phyloP scores from a whole-genome alignment of 1,140 invertebrate species.

The Drosophila santomea region DNA sequence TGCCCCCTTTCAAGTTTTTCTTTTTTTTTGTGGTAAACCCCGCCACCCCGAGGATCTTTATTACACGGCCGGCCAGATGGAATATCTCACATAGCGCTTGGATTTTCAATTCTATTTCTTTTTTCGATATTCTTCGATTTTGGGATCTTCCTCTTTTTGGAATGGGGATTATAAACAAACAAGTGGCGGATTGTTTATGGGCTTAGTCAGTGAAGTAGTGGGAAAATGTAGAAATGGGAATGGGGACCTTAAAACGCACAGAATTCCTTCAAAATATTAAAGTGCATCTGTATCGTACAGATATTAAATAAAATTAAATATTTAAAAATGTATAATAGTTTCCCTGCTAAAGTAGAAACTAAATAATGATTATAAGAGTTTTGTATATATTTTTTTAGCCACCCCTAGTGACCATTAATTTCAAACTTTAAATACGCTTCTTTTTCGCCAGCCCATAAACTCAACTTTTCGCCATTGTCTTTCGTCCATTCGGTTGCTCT shows the following conservation, averaged over 20 bases:
- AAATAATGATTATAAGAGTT: too few relatives aligned
- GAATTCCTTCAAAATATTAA: background rate
- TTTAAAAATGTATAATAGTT: background rate
- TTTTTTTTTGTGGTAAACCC: slow-evolving; percentile 6
- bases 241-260: background rate
- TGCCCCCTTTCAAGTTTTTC: background rate
- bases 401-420: background rate
- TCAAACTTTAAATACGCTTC: background rate
- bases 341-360: too few relatives aligned
- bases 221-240: background rate
- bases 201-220: background rate
- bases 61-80: slow-evolving; percentile 60
- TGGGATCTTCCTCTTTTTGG: background rate
- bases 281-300: background rate
- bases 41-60: slow-evolving; percentile 14
- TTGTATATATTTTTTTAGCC: background rate
- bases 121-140: slow-evolving; percentile 4
- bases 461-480: slow-evolving; percentile 3
- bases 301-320: background rate
- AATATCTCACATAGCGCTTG: slow-evolving; percentile 66
- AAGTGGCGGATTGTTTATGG: slow-evolving; percentile 49
- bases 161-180: slow-evolving; percentile 63
- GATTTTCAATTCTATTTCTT: slow-evolving; percentile 8
- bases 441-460: slow-evolving; percentile 4
- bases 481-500: background rate